A percentile compares a stretch with the other conserved stretches of the same genome.
These are phyloP conservation scores for Falco punctatus DNA, from an alignment of 2,113 vertebrate genomes.

Conservation along the genomic window DNA sequence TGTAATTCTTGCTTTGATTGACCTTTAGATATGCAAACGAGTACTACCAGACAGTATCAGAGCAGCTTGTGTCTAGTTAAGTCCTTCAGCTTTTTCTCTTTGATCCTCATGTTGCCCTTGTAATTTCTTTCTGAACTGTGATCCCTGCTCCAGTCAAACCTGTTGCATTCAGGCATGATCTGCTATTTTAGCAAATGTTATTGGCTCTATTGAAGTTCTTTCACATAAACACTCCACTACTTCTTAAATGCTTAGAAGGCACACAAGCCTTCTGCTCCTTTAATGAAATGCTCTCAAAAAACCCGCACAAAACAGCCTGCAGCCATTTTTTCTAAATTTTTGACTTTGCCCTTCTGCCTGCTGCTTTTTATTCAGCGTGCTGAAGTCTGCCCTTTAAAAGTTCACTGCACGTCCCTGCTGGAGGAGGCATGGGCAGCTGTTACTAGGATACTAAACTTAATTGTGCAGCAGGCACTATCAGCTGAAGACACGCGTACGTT, in stretches of 20 bases:
- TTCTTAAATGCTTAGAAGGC: neutral
- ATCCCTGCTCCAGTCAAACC: neutral
- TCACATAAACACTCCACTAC: neutral
- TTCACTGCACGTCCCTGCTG: neutral
- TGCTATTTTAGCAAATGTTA: neutral
- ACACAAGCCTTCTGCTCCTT: neutral
- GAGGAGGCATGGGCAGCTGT: neutral
- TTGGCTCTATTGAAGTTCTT: neutral
- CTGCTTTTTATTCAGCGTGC: neutral
- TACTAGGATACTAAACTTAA: neutral
- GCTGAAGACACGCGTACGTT: neutral
- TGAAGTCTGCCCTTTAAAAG: conserved; percentile 34
- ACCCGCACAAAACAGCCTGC: neutral
- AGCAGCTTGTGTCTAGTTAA: neutral
- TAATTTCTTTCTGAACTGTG: neutral
- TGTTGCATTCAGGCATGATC: neutral
- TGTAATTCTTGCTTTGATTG: neutral
- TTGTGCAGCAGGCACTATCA: neutral
- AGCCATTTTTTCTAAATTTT: neutral
- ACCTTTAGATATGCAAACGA: neutral
- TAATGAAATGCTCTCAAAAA: neutral
- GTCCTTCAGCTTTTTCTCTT: neutral
- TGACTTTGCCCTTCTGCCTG: neutral
- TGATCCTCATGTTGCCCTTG: neutral
- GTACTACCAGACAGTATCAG: neutral